These are phyloP conservation scores for Zosterops hypoxanthus DNA, from an alignment of 2,113 vertebrate species.

Conservation along the genomic window DNA sequence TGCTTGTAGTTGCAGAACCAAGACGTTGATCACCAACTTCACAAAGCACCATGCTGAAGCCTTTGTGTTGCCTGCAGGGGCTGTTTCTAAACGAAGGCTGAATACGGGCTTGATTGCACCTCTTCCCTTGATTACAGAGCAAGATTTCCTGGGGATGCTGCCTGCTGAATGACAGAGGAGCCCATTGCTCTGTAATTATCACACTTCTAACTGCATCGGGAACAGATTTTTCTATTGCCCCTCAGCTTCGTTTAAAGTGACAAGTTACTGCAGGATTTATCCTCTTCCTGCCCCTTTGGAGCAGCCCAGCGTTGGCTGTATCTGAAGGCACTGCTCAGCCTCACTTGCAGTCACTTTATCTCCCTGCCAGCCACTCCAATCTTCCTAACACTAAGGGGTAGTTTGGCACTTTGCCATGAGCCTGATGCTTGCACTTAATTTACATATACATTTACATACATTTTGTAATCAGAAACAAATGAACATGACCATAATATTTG, in stretches of 20 bases:
- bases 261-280: conserved; percentile 47
- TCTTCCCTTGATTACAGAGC: conserved; percentile 81
- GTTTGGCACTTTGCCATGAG: conserved; percentile 61
- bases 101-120: conserved; percentile 83
- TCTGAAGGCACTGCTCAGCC: conserved; percentile 10
- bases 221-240: conserved; percentile 71
- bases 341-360: not conserved
- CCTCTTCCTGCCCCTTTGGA: not conserved
- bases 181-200: conserved; percentile 79
- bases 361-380: not conserved
- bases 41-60: conserved; percentile 51
- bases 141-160: conserved; percentile 82
- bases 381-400: not conserved
- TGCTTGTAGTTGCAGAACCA: conserved; percentile 20
- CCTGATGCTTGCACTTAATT: conserved; percentile 56
- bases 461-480: conserved; percentile 76
- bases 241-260: conserved; percentile 61
- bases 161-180: conserved; percentile 76
- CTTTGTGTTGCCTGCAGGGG: conserved; percentile 73
- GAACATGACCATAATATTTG: conserved; percentile 71
- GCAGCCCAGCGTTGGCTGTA: not conserved
- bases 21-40: conserved; percentile 27
- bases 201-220: conserved; percentile 71
- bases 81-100: conserved; percentile 77
- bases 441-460: conserved; percentile 71